Conservation (phyloP, 2,113 vertebrate genomes). For the Chascanopsetta lugubris region DNA sequence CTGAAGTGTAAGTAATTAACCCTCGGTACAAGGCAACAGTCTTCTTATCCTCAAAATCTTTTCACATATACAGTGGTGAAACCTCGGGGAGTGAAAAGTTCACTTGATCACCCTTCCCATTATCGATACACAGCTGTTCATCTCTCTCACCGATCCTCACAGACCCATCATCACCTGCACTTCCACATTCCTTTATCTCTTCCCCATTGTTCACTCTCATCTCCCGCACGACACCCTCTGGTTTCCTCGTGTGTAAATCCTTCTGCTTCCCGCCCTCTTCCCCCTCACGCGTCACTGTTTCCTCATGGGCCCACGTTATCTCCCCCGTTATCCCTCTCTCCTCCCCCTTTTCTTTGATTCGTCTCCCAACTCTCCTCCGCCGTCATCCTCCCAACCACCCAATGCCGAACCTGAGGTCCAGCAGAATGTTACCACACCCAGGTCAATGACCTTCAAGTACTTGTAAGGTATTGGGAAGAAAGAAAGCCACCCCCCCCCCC, state of each 20-base stretch:
- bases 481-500: constrained; percentile 36
- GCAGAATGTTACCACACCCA: constrained; percentile 39
- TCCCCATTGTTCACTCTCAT: constrained; percentile 47
- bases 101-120: constrained; percentile 24
- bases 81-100: neutral
- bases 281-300: constrained; percentile 71
- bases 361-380: constrained; percentile 27
- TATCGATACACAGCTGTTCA: neutral
- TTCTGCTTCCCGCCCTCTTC: constrained; percentile 49
- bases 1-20: too few relatives aligned
- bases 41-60: too few relatives aligned
- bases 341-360: neutral
- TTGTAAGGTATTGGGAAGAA: constrained; percentile 28
- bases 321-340: neutral
- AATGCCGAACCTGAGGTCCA: constrained; percentile 8
- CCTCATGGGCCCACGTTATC: constrained; percentile 49
- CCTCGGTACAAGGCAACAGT: too few relatives aligned
- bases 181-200: constrained; percentile 52
- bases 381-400: constrained; percentile 19
- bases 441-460: constrained; percentile 36
- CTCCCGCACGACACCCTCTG: constrained; percentile 58
- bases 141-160: constrained; percentile 8
- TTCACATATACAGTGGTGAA: neutral
- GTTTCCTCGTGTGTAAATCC: constrained; percentile 48
- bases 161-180: constrained; percentile 30